phyloP scores from a whole-genome alignment of 2,888 invertebrate genomes.

The Polymixis lichenea region DNA sequence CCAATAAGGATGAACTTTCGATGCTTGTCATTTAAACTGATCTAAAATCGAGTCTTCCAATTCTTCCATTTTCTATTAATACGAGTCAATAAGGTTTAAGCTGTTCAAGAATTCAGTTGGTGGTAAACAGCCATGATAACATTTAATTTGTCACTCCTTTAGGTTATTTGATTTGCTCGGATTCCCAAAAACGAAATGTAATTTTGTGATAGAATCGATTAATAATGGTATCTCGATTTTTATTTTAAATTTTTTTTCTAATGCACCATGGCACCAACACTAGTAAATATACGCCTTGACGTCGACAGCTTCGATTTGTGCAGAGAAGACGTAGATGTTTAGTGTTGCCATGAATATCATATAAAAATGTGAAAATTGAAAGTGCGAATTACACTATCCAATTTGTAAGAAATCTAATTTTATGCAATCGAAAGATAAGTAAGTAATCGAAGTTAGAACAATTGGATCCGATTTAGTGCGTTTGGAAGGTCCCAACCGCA shows the following conservation, averaged over 20 bases:
- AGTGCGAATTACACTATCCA: too few relatives aligned
- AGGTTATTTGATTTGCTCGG: not conserved
- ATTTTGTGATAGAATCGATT: not conserved
- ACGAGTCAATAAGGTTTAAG: not conserved
- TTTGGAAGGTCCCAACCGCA: too few relatives aligned
- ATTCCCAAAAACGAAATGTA: not conserved
- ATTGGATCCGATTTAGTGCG: too few relatives aligned
- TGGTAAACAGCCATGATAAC: not conserved
- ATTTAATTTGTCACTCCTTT: not conserved
- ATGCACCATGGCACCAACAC: not conserved
- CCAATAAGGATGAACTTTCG: conserved; percentile 44
- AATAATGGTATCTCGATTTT: not conserved
- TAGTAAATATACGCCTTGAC: conserved; percentile 11
- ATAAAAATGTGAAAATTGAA: too few relatives aligned
- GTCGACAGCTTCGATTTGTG: conserved; percentile 12
- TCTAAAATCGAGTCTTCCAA: not conserved
- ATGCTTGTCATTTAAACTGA: not conserved
- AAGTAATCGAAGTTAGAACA: too few relatives aligned
- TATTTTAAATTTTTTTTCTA: not conserved
- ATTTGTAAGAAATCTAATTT: too few relatives aligned
- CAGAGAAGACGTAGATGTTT: conserved; percentile 15
- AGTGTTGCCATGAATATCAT: conserved; percentile 26
- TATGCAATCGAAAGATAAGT: too few relatives aligned
- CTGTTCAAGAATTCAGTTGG: not conserved
- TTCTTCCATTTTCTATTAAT: not conserved